These are phyloP conservation scores for Protaetia brevitarsis DNA, from an alignment of 1,140 invertebrate genomes.

Conservation along the genomic window DNA sequence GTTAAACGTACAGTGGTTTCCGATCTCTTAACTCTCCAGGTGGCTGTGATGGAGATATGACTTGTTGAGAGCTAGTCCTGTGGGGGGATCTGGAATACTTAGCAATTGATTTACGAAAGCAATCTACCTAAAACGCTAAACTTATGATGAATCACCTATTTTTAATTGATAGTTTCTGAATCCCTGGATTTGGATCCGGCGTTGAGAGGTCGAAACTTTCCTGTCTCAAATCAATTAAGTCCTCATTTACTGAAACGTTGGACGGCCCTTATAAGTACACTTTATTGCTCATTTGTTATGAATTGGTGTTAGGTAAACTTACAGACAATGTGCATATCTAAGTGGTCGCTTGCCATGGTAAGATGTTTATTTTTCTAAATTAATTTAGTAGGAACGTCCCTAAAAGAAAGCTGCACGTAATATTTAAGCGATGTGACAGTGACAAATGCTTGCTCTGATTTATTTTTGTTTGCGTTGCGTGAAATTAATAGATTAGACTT, in stretches of 20 bases:
- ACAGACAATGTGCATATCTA: slow-evolving; percentile 8
- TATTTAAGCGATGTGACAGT: background rate
- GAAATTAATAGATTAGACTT: too few relatives aligned
- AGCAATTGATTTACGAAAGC: background rate
- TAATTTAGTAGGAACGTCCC: background rate
- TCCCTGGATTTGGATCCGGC: too few relatives aligned
- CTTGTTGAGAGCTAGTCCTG: slow-evolving; percentile 1
- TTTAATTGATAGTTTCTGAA: background rate
- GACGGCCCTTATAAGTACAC: too few relatives aligned
- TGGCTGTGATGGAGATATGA: background rate
- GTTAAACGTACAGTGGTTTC: background rate
- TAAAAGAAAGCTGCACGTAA: background rate
- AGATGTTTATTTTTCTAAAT: background rate
- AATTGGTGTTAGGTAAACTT: background rate
- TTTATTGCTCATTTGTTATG: background rate
- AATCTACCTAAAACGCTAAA: background rate
- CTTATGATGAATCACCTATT: slow-evolving; percentile 2
- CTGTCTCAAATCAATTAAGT: background rate
- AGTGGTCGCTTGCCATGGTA: background rate
- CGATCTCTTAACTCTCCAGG: background rate
- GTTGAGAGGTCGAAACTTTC: slow-evolving; percentile 18
- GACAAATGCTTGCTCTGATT: too few relatives aligned
- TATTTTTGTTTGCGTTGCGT: too few relatives aligned
- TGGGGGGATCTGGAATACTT: background rate
- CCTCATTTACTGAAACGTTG: slow-evolving; percentile 12